A percentile compares a stretch with the other conserved stretches of the same genome.
phyloP scores from a whole-genome alignment of 2,888 invertebrate genomes.

The Artemia sp. region DNA sequence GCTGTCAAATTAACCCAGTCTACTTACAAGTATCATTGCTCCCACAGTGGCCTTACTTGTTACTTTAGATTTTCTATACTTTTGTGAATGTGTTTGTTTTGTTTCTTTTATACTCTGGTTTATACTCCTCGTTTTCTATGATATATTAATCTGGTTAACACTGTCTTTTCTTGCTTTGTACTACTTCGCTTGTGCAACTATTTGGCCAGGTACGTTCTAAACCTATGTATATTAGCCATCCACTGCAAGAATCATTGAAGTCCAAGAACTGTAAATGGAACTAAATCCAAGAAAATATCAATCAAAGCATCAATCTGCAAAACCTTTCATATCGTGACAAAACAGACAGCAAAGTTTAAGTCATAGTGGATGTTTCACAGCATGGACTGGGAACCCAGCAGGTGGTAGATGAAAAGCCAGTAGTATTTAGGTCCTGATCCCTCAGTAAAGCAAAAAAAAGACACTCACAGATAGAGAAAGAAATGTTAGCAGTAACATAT shows the following conservation, averaged over 20 bases:
- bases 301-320: background rate
- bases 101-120: background rate
- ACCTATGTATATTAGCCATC: no score
- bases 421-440: no score
- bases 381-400: background rate
- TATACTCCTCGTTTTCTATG: no score
- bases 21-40: no score
- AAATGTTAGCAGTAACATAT: background rate
- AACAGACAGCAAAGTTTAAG: background rate
- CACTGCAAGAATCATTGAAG: background rate
- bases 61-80: background rate
- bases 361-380: background rate
- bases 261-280: background rate
- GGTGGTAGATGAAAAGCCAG: no score
- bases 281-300: background rate
- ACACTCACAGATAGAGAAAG: no score
- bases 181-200: no score
- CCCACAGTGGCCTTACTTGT: background rate
- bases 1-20: no score
- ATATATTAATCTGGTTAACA: no score
- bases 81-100: background rate
- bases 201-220: no score
- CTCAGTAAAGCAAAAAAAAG: no score
- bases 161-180: no score
- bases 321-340: background rate